Conservation (phyloP, 1,140 invertebrate genomes). For the Bombus waltoni region DNA sequence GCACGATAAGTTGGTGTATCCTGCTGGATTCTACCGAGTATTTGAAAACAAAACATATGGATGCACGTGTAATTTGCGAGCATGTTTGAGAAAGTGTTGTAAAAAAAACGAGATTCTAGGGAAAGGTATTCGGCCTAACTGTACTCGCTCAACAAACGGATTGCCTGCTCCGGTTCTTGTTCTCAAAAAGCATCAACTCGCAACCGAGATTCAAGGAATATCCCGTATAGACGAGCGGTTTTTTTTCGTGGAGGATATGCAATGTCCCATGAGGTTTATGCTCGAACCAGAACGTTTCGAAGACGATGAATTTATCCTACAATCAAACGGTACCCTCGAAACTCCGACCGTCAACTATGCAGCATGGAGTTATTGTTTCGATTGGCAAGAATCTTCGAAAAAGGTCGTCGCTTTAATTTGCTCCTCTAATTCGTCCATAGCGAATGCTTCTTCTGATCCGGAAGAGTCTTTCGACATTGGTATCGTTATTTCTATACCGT, state of each 20-base stretch:
- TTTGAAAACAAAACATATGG: slow-evolving; percentile 62
- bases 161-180: slow-evolving; percentile 10
- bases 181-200: slow-evolving; percentile 38
- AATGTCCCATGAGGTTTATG: slow-evolving; percentile 50
- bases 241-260: slow-evolving; percentile 50
- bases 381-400: slow-evolving; percentile 63
- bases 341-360: neutral
- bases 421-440: neutral
- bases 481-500: slow-evolving; percentile 88
- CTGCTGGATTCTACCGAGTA: slow-evolving; percentile 46
- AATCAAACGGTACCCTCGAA: slow-evolving; percentile 68
- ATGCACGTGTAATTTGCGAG: slow-evolving; percentile 67
- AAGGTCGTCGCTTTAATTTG: slow-evolving; percentile 72
- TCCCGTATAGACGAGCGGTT: slow-evolving; percentile 61
- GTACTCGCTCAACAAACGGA: neutral
- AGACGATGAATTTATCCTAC: slow-evolving; percentile 68
- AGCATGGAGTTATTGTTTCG: slow-evolving; percentile 72
- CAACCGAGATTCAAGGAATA: slow-evolving; percentile 46
- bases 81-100: slow-evolving; percentile 81
- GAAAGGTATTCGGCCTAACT: slow-evolving; percentile 28
- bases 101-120: slow-evolving; percentile 71
- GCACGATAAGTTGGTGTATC: slow-evolving; percentile 60
- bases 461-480: slow-evolving; percentile 78
- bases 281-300: slow-evolving; percentile 60
- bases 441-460: neutral